A percentile compares a stretch with the other conserved stretches of the same genome.
phyloP scores from a whole-genome alignment of 2,888 invertebrate species.

The Iselma pallidipennis region DNA sequence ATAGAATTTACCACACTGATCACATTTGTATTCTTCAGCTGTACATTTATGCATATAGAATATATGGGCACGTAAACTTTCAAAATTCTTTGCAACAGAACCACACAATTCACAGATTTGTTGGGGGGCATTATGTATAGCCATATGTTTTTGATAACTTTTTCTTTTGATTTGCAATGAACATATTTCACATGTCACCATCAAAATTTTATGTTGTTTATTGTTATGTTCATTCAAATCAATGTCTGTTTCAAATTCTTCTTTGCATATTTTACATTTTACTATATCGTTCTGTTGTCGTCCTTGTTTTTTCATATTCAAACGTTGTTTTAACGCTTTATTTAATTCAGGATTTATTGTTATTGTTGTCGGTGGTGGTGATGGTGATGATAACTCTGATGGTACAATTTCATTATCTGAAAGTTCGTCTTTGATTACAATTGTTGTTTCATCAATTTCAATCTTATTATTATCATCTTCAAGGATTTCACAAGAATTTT shows the following conservation, averaged over 20 bases:
- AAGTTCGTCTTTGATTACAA: conserved; percentile 10
- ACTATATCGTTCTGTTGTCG: no score
- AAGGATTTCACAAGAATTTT: neutral
- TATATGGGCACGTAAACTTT: conserved; percentile 46
- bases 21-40: conserved; percentile 41
- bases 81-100: conserved; percentile 44
- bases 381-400: neutral
- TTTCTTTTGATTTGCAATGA: no score
- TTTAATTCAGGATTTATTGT: conserved; percentile 11
- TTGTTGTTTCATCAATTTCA: no score
- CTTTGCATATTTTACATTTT: no score
- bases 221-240: no score
- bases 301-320: no score
- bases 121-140: conserved; percentile 38
- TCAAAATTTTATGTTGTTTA: no score
- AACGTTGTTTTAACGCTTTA: conserved; percentile 9
- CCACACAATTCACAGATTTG: conserved; percentile 44
- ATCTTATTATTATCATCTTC: neutral
- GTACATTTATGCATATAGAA: conserved; percentile 45
- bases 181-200: no score
- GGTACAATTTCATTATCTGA: neutral
- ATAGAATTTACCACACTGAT: conserved; percentile 43
- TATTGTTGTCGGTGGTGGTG: neutral
- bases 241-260: no score
- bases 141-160: conserved; percentile 38